Evolutionary conservation across 1,140 invertebrate genomes (phyloP).

Genomic region (Geopemphigus sp.): DNA sequence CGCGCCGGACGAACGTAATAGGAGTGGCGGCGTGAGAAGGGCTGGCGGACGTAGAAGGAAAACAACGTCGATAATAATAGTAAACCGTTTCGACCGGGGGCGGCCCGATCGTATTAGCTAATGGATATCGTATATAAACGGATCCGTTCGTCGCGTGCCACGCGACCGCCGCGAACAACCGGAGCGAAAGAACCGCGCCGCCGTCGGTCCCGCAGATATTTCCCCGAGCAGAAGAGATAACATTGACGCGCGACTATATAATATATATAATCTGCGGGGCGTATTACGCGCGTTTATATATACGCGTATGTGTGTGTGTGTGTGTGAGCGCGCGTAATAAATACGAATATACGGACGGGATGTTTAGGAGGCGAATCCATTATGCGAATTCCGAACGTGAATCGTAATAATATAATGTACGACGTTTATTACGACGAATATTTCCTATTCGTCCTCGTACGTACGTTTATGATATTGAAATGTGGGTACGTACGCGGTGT

Average conservation of each 20-base stretch:
- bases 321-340: too few relatives aligned
- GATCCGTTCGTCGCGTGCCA: background rate
- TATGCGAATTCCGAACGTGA: slow-evolving; percentile 6
- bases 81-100: background rate
- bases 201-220: background rate
- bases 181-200: slow-evolving; percentile 44
- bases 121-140: slow-evolving; percentile 20
- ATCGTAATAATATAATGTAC: background rate
- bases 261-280: background rate
- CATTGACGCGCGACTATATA: slow-evolving; percentile 24
- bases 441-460: background rate
- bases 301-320: too few relatives aligned
- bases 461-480: too few relatives aligned
- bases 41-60: background rate
- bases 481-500: too few relatives aligned
- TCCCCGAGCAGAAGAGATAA: slow-evolving; percentile 48
- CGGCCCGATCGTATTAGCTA: slow-evolving; percentile 41
- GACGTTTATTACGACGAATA: background rate
- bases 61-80: background rate
- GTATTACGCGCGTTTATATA: too few relatives aligned
- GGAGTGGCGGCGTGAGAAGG: background rate
- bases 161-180: slow-evolving; percentile 23
- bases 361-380: background rate
- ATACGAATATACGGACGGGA: background rate
- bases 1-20: background rate